Evolutionary conservation across 2,113 vertebrate genomes (phyloP).

Genomic region (Embiotoca jacksoni): DNA sequence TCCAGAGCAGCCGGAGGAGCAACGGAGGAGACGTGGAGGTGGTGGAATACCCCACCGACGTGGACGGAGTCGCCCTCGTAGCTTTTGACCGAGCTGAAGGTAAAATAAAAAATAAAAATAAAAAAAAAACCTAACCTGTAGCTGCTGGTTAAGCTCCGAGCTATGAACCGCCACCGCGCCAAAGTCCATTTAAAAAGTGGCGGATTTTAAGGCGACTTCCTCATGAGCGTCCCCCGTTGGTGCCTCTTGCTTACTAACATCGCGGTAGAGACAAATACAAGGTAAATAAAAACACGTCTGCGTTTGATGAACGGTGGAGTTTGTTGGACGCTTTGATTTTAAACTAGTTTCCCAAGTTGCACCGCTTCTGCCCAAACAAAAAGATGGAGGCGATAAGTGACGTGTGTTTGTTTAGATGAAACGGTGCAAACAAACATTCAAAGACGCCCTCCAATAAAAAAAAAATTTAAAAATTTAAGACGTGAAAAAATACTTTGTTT

Average conservation of each 20-base stretch:
- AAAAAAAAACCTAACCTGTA: background rate
- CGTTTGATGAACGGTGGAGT: no score
- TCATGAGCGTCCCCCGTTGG: rapidly evolving
- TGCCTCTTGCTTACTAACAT: background rate
- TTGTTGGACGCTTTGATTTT: no score
- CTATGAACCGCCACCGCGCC: background rate
- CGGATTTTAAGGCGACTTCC: background rate
- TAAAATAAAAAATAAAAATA: slow-evolving; percentile 16
- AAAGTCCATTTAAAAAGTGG: background rate
- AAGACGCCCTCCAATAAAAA: no score
- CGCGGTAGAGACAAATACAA: background rate
- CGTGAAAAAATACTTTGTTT: no score
- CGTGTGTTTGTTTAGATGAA: no score
- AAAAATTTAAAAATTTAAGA: no score
- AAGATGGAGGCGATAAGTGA: background rate
- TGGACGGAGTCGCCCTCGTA: slow-evolving; percentile 69
- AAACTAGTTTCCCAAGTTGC: background rate
- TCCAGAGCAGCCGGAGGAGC: slow-evolving; percentile 64
- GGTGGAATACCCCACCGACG: slow-evolving; percentile 51
- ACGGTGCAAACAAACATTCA: no score
- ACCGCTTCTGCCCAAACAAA: background rate
- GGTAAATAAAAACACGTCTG: background rate
- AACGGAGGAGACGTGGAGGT: slow-evolving; percentile 69
- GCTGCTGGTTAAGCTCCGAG: background rate
- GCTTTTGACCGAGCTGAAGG: slow-evolving; percentile 64